Percentiles rank a stretch among this genome's conserved stretches.
These are phyloP conservation scores for Diorhabda sublineata DNA, from an alignment of 1,140 invertebrate species.

Conservation along the genomic window DNA sequence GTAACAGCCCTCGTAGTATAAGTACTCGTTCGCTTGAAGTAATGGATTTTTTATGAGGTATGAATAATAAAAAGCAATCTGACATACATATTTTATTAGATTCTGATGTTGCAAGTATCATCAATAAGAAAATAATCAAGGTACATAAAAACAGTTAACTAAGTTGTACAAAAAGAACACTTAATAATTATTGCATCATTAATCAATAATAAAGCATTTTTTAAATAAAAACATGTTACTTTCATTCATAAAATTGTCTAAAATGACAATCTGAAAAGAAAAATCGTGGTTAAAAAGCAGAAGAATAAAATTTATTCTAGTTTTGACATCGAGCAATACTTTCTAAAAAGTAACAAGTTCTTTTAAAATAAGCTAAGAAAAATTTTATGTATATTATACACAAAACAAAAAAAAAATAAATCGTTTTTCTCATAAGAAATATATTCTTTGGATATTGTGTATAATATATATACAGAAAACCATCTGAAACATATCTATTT, in stretches of 20 bases:
- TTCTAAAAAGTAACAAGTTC: not conserved
- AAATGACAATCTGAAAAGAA: conserved; percentile 6
- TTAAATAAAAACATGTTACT: conserved; percentile 18
- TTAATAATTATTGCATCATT: conserved; percentile 27
- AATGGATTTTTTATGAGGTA: not conserved
- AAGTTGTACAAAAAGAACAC: conserved; percentile 33
- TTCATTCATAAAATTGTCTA: not conserved
- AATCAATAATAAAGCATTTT: conserved; percentile 24
- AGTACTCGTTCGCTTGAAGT: too few relatives aligned
- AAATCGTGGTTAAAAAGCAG: not conserved
- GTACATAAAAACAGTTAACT: conserved; percentile 33
- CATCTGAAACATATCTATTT: too few relatives aligned
- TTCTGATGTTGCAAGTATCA: conserved; percentile 20
- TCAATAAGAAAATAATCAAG: conserved; percentile 30
- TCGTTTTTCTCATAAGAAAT: too few relatives aligned
- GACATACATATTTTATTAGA: conserved; percentile 20
- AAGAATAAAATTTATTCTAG: not conserved
- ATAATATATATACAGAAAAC: too few relatives aligned
- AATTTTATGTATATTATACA: not conserved
- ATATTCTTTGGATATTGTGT: too few relatives aligned
- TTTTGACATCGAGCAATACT: not conserved
- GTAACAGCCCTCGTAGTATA: too few relatives aligned
- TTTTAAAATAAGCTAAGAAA: not conserved
- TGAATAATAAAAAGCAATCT: not conserved
- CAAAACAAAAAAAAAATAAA: too few relatives aligned